These are phyloP conservation scores for Phrixothrix hirtus DNA, from an alignment of 2,888 invertebrate genomes.

Conservation along the genomic window DNA sequence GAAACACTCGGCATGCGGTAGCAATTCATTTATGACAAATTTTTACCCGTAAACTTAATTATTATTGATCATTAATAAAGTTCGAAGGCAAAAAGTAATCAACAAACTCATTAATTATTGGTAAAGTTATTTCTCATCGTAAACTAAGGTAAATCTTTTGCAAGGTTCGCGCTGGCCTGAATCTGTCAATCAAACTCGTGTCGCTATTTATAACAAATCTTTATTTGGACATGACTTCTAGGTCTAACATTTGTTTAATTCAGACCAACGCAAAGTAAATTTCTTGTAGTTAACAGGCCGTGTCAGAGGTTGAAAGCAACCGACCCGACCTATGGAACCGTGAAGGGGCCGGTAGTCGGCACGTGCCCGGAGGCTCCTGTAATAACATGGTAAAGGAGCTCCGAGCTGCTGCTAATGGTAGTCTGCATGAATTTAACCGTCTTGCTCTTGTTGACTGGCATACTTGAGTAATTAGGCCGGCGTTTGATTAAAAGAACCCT, in stretches of 20 bases:
- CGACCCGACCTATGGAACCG: slow-evolving; percentile 8
- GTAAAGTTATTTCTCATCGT: slow-evolving; percentile 19
- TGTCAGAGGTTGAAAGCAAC: slow-evolving; percentile 28
- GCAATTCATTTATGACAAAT: not conserved
- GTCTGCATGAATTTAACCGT: slow-evolving; percentile 15
- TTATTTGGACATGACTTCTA: not conserved
- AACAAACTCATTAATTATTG: slow-evolving; percentile 20
- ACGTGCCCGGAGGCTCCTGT: slow-evolving; percentile 47
- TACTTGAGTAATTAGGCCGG: slow-evolving; percentile 38
- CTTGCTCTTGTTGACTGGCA: slow-evolving; percentile 28
- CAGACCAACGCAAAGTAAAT: slow-evolving; percentile 13
- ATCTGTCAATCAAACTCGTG: slow-evolving; percentile 23
- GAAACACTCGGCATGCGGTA: slow-evolving; percentile 4
- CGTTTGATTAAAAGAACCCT: slow-evolving; percentile 28
- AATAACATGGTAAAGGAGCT: slow-evolving; percentile 38
- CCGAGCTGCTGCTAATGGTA: slow-evolving; percentile 31
- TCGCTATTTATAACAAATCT: not conserved
- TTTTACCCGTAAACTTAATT: slow-evolving; percentile 8
- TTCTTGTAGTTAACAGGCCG: slow-evolving; percentile 22
- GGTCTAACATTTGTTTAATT: too few relatives aligned
- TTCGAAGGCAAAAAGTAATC: slow-evolving; percentile 16
- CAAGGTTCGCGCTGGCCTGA: slow-evolving; percentile 17
- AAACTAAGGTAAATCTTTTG: slow-evolving; percentile 11
- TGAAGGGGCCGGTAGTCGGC: slow-evolving; percentile 46
- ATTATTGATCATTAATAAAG: slow-evolving; percentile 19